phyloP scores from a whole-genome alignment of 2,113 vertebrate genomes.

The Clarias batrachus region DNA sequence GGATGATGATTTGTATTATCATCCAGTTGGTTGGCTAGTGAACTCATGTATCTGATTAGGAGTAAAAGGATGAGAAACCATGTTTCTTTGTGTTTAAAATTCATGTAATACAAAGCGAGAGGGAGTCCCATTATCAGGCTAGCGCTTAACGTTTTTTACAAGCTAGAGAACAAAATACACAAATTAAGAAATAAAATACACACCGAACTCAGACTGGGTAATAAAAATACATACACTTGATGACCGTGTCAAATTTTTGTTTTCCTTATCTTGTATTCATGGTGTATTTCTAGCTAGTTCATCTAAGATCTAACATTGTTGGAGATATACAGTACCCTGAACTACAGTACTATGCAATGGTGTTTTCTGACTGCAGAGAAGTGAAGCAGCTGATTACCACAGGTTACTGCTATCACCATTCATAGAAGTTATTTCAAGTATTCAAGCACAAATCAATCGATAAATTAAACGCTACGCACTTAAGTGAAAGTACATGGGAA shows the following conservation, averaged over 20 bases:
- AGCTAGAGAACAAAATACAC: not conserved
- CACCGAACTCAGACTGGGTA: not conserved
- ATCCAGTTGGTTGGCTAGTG: not conserved
- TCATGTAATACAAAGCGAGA: not conserved
- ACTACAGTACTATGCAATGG: not conserved
- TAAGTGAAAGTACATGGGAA: not conserved
- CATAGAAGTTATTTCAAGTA: not conserved
- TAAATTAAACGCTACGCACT: too few species aligned
- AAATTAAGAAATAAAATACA: not conserved
- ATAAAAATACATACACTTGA: not conserved
- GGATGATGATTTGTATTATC: not conserved
- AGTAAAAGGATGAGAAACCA: not conserved
- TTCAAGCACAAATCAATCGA: not conserved
- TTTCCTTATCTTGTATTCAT: not conserved
- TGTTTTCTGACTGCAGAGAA: not conserved
- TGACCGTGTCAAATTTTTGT: not conserved
- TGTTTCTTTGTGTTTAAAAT: not conserved
- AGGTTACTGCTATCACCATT: not conserved
- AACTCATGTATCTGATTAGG: not conserved
- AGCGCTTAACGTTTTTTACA: too few species aligned
- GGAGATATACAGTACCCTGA: not conserved
- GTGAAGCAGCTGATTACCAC: not conserved
- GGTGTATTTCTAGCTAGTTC: not conserved
- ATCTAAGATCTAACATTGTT: not conserved
- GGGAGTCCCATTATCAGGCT: not conserved